Evolutionary conservation across 2,797 vertebrate genomes (phyloP).

Genomic region (Notolepis coatsorum): DNA sequence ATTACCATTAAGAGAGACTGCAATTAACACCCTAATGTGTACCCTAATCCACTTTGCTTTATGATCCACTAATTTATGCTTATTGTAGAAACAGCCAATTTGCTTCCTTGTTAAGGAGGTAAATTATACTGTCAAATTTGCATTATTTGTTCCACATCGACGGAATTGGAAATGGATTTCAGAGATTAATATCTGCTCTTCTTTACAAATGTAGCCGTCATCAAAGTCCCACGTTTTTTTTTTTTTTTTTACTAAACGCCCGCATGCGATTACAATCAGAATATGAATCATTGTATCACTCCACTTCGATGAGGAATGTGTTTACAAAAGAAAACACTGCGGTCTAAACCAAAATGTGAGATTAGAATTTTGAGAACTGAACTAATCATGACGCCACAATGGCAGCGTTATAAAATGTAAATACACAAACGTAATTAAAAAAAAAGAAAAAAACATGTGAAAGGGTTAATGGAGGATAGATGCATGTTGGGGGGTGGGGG

Average conservation of each 20-base stretch:
- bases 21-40: slow-evolving; percentile 81
- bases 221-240: neutral
- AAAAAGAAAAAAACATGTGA: no score
- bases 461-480: no score
- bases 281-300: slow-evolving; percentile 5
- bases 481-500: no score
- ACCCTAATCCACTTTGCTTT: slow-evolving; percentile 84
- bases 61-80: slow-evolving; percentile 81
- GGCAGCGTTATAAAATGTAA: no score
- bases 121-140: slow-evolving; percentile 76
- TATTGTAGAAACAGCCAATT: slow-evolving; percentile 80
- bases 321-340: no score
- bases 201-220: neutral
- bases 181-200: slow-evolving; percentile 32
- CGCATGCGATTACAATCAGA: neutral
- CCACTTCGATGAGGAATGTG: neutral
- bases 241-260: no score
- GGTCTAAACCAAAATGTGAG: no score
- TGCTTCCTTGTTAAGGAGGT: slow-evolving; percentile 82
- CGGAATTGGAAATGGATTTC: slow-evolving; percentile 35
- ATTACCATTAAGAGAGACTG: slow-evolving; percentile 77
- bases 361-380: no score
- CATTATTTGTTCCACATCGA: slow-evolving; percentile 55
- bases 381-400: no score
- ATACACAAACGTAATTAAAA: no score